Evolutionary conservation across 2,888 invertebrate genomes (phyloP).

Genomic region (Rotaria sp.): DNA sequence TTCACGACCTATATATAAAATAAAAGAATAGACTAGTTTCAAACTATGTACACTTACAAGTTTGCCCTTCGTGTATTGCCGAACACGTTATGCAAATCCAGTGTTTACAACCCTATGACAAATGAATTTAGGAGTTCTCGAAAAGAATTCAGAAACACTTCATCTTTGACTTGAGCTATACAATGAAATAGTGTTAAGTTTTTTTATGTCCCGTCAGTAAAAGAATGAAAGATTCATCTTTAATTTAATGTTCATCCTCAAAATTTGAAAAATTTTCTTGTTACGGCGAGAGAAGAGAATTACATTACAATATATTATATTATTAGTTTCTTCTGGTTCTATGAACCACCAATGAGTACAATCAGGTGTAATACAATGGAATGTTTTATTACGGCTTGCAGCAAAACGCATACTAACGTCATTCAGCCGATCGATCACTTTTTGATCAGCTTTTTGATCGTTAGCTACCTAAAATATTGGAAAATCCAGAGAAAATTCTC

Average conservation of each 20-base stretch:
- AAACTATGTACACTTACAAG: slow-evolving; percentile 61
- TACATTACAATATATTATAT: slow-evolving; percentile 11
- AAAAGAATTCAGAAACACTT: too few species aligned
- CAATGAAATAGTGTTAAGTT: too few species aligned
- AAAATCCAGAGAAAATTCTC: not conserved
- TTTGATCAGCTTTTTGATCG: not conserved
- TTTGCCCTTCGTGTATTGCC: slow-evolving; percentile 71
- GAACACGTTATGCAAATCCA: slow-evolving; percentile 79
- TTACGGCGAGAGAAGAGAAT: too few species aligned
- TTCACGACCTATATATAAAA: slow-evolving; percentile 52
- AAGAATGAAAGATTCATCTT: not conserved
- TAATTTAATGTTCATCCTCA: too few species aligned
- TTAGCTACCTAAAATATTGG: not conserved
- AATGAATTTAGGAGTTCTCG: not conserved
- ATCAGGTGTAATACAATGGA: slow-evolving; percentile 27
- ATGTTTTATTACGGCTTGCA: slow-evolving; percentile 12
- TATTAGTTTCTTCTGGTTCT: not conserved
- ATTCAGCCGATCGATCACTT: not conserved
- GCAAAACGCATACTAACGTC: not conserved
- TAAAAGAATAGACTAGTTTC: not conserved
- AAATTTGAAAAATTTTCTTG: too few species aligned
- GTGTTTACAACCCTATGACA: slow-evolving; percentile 67
- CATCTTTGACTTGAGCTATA: too few species aligned
- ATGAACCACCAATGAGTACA: slow-evolving; percentile 28
- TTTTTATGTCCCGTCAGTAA: too few species aligned